phyloP scores from a whole-genome alignment of 2,888 invertebrate species.

The Selenia dentaria region DNA sequence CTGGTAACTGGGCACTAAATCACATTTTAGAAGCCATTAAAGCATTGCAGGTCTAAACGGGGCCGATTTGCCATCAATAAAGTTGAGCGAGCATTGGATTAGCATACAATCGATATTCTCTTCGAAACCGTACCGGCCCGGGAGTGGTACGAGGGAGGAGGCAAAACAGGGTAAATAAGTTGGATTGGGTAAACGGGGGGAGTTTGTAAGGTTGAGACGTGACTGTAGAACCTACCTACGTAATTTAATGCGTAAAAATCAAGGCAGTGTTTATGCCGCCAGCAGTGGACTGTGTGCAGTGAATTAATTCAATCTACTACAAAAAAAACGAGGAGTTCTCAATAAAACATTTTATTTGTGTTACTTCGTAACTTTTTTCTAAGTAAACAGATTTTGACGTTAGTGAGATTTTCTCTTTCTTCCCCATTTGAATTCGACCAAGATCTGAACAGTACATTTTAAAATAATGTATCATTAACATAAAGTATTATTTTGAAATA shows the following conservation, averaged over 20 bases:
- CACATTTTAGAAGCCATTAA: slow-evolving; percentile 25
- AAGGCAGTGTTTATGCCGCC: not conserved
- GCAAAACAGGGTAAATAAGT: slow-evolving; percentile 17
- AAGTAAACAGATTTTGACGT: too few species aligned
- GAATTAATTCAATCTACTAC: too few species aligned
- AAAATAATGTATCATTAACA: too few species aligned
- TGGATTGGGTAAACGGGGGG: slow-evolving; percentile 2
- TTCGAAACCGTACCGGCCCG: slow-evolving; percentile 52
- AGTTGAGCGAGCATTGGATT: slow-evolving; percentile 56
- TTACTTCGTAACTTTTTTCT: too few species aligned
- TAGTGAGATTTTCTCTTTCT: too few species aligned
- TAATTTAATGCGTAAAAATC: slow-evolving; percentile 23
- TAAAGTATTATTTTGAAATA: too few species aligned
- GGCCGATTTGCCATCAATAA: slow-evolving; percentile 63
- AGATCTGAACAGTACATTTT: too few species aligned
- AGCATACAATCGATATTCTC: slow-evolving; percentile 70
- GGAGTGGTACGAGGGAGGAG: slow-evolving; percentile 18
- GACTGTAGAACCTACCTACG: slow-evolving; percentile 10
- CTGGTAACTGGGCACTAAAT: slow-evolving; percentile 18
- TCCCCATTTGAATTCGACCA: too few species aligned
- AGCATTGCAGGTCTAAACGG: slow-evolving; percentile 37
- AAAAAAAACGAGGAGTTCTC: too few species aligned
- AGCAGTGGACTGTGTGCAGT: slow-evolving; percentile 26
- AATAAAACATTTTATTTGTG: too few species aligned
- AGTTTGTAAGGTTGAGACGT: slow-evolving; percentile 9